Evolutionary conservation across 1,140 invertebrate species (phyloP), one percentile per base, ranked within the genome.

Genomic region (Bombus soroeensis): DNA sequence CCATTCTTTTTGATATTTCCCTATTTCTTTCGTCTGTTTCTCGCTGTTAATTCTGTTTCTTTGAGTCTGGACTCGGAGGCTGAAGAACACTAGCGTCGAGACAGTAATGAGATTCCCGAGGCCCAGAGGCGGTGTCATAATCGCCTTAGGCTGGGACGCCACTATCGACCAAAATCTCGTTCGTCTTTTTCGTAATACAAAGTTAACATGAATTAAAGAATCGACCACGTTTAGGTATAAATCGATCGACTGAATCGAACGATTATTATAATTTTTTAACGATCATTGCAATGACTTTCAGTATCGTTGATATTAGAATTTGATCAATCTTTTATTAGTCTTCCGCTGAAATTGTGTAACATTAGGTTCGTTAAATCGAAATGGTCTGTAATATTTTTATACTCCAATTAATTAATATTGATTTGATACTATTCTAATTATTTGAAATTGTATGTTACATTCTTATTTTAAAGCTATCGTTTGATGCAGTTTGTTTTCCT

Each of bases 61-160:
- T 34, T 22, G 41, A 41, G 28, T 66, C 47, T 37, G 32, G 13
- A 41, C 47, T 22, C 43, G 66, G 1, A 22, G 34, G 9, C 22
- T 57, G 47, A 41, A 62, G 83, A 72, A 80, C 66, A 64, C 37
- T 13, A 39, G 22, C 66, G 75, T 80, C 59, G 72, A 87, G 77
- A 81, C 66, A 13, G 57, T 87, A 87, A 87, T 78, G 86, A 87
- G 83, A 87, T 87, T 87, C 85, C 72, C 64, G 32, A 87, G 75
- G 79, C 79, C 75, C 43, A 79, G 13, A 43, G 43, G 70, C 68
- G 57, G 59, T 68, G 10, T 28, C 66, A 43, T 81, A 87, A 87
- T 87, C 83, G 86, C 77, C 83, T 87, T 87, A 85, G 76, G 72
- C 72, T 81, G 75, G 53, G 5, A 70, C 83, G 66, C 66, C 25